Base-by-base conservation (phyloP, 92 coral and sea anemone genomes). In the Palythoa grandiflora region DNA sequence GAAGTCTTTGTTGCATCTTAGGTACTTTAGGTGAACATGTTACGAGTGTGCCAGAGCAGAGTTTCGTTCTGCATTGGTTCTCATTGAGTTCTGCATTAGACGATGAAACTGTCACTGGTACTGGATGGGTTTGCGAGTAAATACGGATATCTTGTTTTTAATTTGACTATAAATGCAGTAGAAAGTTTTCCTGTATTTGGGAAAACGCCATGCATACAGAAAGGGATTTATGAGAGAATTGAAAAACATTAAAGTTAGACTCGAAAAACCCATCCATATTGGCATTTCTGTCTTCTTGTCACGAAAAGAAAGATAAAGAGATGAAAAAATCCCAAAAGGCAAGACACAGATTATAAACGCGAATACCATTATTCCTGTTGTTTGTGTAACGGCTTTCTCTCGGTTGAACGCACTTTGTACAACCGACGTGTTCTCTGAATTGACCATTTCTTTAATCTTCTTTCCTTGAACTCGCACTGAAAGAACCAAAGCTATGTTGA, bases 321-420 rank as follows among this genome's bases (percentile, higher is more conserved):
- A 75, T 75, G 38, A 75, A 48, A 47, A 8, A 48, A 75, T 1
- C 5, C 3, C 37, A 50, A 4, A 75, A 48, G 60, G 38, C 11
- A 44, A 75, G 0, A 48, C 12, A 74, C 79, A 74, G 59, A 74
- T 13, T 40, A 44, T 35, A 48, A 74, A 74, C 36, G 59, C 79
- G 2, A 48, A 12, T 44, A 19, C 37, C 55, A 74, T 48, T 74
- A 74, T 44, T 74, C 55, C 59, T 44, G 79, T 48, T 74, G 59
- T 48, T 48, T 60, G 79, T 74, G 79, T 48, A 48, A 74, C 79
- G 37, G 79, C 79, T 44, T 28, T 44, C 37, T 74, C 79, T 44
- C 79, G 79, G 14, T 48, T 74, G 59, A 74, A 44, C 35, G 79
- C 59, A 44, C 36, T 74, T 14, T 40, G 79, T 19, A 74, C 0